phyloP scores from a whole-genome alignment of 2,113 vertebrate genomes.

The Vanacampus margaritifer region DNA sequence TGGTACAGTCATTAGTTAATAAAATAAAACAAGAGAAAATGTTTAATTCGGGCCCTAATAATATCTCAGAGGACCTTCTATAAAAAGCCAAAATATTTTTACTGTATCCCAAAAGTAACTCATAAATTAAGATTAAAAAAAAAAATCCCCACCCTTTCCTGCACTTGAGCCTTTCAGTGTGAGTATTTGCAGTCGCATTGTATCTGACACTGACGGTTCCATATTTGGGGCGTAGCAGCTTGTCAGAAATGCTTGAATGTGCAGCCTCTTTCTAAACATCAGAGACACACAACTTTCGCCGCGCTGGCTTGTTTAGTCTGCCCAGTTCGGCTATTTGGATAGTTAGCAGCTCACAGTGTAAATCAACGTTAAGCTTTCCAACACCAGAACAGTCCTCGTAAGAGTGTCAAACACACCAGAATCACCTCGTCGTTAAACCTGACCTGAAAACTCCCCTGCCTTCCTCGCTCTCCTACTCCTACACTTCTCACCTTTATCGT shows the following conservation, averaged over 20 bases:
- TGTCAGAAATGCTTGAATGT: conserved; percentile 44
- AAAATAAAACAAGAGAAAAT: too few species aligned
- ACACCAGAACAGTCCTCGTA: conserved; percentile 59
- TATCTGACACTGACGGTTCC: conserved; percentile 58
- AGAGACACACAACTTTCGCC: conserved; percentile 59
- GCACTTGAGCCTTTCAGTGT: neutral
- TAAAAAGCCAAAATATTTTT: neutral
- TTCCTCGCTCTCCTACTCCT: conserved; percentile 14
- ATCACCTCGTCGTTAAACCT: conserved; percentile 51
- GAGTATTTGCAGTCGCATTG: conserved; percentile 2
- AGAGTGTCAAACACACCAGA: conserved; percentile 64
- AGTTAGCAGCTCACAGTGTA: conserved; percentile 46
- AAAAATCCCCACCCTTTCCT: neutral
- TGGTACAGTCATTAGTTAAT: neutral
- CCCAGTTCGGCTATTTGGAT: conserved; percentile 59
- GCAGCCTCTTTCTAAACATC: conserved; percentile 58
- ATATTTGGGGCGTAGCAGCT: conserved; percentile 62
- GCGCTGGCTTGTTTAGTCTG: conserved; percentile 66
- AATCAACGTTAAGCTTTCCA: conserved; percentile 55
- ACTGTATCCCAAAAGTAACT: neutral
- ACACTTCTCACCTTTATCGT: conserved; percentile 21
- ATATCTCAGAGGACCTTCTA: neutral
- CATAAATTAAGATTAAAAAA: neutral
- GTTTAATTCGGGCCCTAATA: neutral
- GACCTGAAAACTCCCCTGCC: conserved; percentile 32